Evolutionary conservation across 2,888 invertebrate genomes (phyloP).

Genomic region (Tachina grossa): DNA sequence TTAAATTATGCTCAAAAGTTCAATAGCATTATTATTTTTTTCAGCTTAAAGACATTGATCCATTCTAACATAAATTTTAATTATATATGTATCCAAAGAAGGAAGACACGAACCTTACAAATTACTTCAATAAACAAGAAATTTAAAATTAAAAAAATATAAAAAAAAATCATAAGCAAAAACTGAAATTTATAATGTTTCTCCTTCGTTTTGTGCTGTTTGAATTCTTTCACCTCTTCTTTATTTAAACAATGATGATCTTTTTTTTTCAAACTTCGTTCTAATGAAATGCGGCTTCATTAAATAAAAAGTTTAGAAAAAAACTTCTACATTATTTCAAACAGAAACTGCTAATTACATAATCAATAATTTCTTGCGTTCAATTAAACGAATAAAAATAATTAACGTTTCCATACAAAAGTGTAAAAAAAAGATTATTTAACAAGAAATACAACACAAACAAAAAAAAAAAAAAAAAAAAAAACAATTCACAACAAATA

Average conservation of each 20-base stretch:
- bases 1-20: not conserved
- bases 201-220: too few species aligned
- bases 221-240: too few species aligned
- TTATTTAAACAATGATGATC: too few species aligned
- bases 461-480: too few species aligned
- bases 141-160: not conserved
- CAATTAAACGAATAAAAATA: constrained; percentile 18
- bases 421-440: constrained; percentile 51
- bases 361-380: constrained; percentile 12
- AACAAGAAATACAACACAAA: constrained; percentile 44
- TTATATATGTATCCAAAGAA: constrained; percentile 11
- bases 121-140: not conserved
- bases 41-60: not conserved
- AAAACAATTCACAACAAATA: constrained; percentile 67
- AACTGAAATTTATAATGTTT: not conserved
- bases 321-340: not conserved
- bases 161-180: not conserved
- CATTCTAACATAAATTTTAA: not conserved
- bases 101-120: not conserved
- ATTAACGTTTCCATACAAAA: constrained; percentile 28
- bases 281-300: not conserved
- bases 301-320: not conserved
- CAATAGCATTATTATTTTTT: not conserved
- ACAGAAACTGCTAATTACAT: not conserved
- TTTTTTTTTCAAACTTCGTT: too few species aligned